These are phyloP conservation scores for Prionailurus bengalensis DNA, from an alignment of 2,113 vertebrate genomes.

Conservation along the genomic window DNA sequence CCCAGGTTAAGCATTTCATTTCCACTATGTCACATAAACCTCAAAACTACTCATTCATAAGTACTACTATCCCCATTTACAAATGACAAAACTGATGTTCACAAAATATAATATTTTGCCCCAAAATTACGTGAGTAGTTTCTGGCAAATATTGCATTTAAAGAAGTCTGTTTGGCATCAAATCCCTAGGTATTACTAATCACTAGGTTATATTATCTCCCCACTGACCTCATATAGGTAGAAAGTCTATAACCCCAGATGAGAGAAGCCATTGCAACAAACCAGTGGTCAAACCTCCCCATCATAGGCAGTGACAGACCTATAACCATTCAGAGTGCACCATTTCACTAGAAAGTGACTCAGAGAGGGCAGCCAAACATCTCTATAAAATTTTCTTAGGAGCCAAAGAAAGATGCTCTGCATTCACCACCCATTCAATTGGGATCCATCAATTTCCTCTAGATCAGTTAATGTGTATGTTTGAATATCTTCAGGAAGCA, in stretches of 20 bases:
- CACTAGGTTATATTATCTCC: not conserved
- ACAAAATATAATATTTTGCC: not conserved
- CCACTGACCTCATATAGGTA: not conserved
- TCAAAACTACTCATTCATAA: not conserved
- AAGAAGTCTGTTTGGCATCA: not conserved
- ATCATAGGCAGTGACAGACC: not conserved
- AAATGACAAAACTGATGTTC: not conserved
- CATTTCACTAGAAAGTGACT: not conserved
- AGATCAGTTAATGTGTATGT: not conserved
- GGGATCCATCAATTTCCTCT: not conserved
- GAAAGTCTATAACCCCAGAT: not conserved
- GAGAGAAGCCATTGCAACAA: not conserved
- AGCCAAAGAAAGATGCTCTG: not conserved
- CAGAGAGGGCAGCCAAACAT: not conserved
- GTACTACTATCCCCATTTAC: not conserved
- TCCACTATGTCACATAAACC: not conserved
- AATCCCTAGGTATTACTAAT: not conserved
- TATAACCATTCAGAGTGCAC: not conserved
- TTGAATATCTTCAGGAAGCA: not conserved
- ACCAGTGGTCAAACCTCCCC: rapidly evolving
- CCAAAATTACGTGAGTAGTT: not conserved
- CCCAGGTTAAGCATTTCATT: not conserved
- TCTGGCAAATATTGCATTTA: not conserved
- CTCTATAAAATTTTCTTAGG: not conserved
- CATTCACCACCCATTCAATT: not conserved